Conservation (phyloP, 2,888 invertebrate genomes). For the Nycteola revayana region DNA sequence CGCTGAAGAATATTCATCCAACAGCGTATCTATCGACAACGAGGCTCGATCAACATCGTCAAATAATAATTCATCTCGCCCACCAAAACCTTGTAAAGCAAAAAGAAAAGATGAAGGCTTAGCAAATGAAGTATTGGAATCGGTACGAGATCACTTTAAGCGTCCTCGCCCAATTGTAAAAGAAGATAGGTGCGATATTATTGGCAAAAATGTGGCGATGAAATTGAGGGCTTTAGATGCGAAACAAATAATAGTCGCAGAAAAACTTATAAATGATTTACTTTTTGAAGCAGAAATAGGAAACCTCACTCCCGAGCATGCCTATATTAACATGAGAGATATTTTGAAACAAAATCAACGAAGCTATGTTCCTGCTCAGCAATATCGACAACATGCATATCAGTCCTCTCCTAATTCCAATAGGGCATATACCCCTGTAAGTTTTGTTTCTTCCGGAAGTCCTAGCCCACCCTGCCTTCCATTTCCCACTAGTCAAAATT, state of each 20-base stretch:
- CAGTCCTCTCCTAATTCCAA: conserved; percentile 3
- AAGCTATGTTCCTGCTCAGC: conserved; percentile 14
- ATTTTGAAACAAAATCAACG: background rate
- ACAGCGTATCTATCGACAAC: too few species aligned
- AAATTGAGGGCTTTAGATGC: background rate
- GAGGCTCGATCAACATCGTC: conserved; percentile 1
- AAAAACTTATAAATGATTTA: background rate
- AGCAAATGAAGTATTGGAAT: conserved; percentile 15
- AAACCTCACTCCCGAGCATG: too few species aligned
- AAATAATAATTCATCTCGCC: conserved; percentile 14
- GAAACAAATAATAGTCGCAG: background rate
- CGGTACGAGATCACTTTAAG: conserved; percentile 18
- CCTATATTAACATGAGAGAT: too few species aligned
- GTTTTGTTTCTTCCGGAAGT: conserved; percentile 17
- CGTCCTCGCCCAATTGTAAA: conserved; percentile 15
- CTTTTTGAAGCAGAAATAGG: too few species aligned
- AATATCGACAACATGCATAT: conserved; percentile 13
- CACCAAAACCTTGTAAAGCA: conserved; percentile 17
- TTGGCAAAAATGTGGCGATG: background rate
- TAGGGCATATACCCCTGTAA: conserved; percentile 1
- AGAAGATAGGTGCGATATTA: conserved; percentile 2
- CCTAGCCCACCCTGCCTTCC: conserved; percentile 14
- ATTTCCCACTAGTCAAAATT: conserved; percentile 17
- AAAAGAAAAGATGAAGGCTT: conserved; percentile 10
- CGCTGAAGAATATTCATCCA: too few species aligned